These are phyloP conservation scores for Cryptus armator DNA, from an alignment of 2,888 invertebrate genomes.

Conservation along the genomic window DNA sequence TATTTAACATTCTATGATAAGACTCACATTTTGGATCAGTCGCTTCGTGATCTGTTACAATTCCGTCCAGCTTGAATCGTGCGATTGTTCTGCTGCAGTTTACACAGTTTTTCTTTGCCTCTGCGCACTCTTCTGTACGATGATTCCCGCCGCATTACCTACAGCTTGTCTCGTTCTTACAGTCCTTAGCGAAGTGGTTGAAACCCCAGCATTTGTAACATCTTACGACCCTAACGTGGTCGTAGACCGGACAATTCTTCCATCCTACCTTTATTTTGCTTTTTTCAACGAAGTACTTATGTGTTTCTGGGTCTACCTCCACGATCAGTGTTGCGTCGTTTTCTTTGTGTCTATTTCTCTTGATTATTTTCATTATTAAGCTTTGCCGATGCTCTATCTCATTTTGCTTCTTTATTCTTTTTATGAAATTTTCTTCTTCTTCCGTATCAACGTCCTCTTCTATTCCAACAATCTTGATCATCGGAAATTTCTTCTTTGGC, in stretches of 20 bases:
- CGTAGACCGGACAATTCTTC: slow-evolving; percentile 44
- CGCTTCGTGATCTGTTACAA: slow-evolving; percentile 36
- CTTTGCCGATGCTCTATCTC: not conserved
- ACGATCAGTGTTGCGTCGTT: slow-evolving; percentile 13
- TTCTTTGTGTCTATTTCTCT: not conserved
- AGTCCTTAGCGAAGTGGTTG: slow-evolving; percentile 58
- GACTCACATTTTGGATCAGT: slow-evolving; percentile 33
- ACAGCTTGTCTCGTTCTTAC: slow-evolving; percentile 44
- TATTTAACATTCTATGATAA: slow-evolving; percentile 35
- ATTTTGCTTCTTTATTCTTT: slow-evolving; percentile 48
- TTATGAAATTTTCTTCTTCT: slow-evolving; percentile 41
- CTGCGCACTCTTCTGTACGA: slow-evolving; percentile 36
- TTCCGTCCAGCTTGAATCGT: slow-evolving; percentile 7
- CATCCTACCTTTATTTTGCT: slow-evolving; percentile 58
- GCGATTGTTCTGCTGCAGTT: not conserved
- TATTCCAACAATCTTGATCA: slow-evolving; percentile 53
- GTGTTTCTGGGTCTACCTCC: slow-evolving; percentile 27
- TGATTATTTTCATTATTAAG: slow-evolving; percentile 5
- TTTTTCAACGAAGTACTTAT: slow-evolving; percentile 27
- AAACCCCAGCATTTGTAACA: slow-evolving; percentile 57
- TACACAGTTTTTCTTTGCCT: slow-evolving; percentile 11
- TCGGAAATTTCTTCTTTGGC: slow-evolving; percentile 48
- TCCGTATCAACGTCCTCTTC: slow-evolving; percentile 35
- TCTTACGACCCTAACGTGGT: not conserved
- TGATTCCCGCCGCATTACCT: slow-evolving; percentile 54